Conservation (phyloP, 2,113 vertebrate species). For the Campylomormyrus tamandua region DNA sequence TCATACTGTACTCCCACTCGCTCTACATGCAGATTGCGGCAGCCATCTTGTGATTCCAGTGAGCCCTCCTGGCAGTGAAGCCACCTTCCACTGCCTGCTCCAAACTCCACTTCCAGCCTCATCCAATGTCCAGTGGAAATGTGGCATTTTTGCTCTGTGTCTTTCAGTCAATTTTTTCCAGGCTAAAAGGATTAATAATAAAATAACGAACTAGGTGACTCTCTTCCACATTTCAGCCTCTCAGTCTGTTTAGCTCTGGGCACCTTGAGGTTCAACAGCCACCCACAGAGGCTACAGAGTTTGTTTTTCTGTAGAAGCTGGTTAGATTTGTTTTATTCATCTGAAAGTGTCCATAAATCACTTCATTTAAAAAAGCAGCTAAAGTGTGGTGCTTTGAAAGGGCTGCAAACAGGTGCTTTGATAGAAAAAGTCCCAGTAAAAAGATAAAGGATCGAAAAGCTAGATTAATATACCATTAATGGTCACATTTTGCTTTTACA, state of each 20-base stretch:
- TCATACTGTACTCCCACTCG: background rate
- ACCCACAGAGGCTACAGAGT: background rate
- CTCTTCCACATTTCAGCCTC: background rate
- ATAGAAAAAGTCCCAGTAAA: background rate
- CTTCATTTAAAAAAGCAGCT: background rate
- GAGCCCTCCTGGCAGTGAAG: background rate
- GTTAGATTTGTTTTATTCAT: background rate
- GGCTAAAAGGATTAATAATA: background rate
- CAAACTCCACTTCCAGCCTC: background rate
- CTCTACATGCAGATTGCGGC: background rate
- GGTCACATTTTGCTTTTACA: background rate
- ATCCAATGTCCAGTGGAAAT: background rate
- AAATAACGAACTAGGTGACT: background rate
- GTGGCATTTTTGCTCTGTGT: background rate
- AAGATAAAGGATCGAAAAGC: background rate
- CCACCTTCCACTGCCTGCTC: background rate
- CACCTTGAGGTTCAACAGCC: background rate
- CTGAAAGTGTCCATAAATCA: background rate
- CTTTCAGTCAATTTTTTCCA: background rate
- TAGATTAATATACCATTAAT: background rate
- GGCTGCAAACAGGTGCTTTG: too few species aligned
- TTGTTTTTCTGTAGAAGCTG: background rate
- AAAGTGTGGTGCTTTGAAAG: background rate
- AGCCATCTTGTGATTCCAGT: background rate
- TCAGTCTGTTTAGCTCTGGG: background rate